phyloP scores from a whole-genome alignment of 2,113 vertebrate species.

The Prietella phreatophila region DNA sequence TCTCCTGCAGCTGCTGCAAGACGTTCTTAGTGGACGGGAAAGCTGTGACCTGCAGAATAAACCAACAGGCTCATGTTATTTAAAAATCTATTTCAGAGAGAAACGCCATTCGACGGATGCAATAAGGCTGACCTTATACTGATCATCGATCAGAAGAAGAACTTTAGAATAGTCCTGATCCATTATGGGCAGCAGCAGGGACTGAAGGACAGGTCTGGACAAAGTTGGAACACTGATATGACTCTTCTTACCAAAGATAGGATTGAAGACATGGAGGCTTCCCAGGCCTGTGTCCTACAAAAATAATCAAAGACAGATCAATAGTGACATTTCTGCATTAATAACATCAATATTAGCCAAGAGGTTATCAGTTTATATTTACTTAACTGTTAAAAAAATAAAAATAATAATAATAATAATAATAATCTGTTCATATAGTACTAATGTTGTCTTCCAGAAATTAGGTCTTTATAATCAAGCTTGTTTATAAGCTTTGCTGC shows the following conservation, averaged over 20 bases:
- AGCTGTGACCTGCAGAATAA: conserved; percentile 79
- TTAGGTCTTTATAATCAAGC: background rate
- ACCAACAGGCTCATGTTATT: background rate
- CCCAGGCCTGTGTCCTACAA: conserved; percentile 83
- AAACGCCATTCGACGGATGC: no score
- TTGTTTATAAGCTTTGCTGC: background rate
- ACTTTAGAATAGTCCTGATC: conserved; percentile 97
- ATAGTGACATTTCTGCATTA: background rate
- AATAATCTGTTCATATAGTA: background rate
- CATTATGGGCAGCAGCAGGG: conserved; percentile 88
- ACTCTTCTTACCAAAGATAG: conserved; percentile 94
- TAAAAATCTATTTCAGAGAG: background rate
- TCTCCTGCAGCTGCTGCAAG: conserved; percentile 87
- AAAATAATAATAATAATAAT: no score
- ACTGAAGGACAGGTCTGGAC: conserved; percentile 85
- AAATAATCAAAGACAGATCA: background rate
- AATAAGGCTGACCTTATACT: conserved; percentile 82
- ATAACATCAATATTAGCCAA: background rate
- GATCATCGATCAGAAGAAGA: conserved; percentile 86
- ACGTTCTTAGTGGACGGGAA: conserved; percentile 94
- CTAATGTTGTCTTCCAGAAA: background rate
- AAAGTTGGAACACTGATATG: conserved; percentile 83
- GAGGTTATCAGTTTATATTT: background rate
- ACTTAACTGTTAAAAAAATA: background rate
- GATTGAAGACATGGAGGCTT: conserved; percentile 92